Base-by-base conservation (phyloP, 2,888 invertebrate genomes). In the Neoscelio sp. region DNA sequence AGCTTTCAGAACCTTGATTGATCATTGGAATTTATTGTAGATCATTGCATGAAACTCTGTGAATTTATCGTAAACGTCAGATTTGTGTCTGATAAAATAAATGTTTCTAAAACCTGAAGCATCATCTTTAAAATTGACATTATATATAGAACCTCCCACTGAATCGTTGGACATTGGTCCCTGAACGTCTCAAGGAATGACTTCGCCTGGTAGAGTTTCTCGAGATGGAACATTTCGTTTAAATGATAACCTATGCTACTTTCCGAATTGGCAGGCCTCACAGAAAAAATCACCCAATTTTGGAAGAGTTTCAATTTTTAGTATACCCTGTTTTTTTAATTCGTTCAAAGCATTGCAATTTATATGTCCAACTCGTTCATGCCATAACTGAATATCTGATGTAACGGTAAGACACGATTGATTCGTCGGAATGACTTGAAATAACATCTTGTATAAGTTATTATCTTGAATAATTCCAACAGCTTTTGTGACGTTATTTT, bases 61-160 rank as follows among this genome's bases (percentile, higher is more conserved):
- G 18, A 80, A 77, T 2, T 18, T 15, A 0, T 80, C 80, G 2
- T 26, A 35, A 0, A 80, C 80, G 6, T 81, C 81, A 1, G 77
- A 58, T 46, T 82, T 83, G 2, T 81, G 60, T 23, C 28, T 67
- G 0, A 79, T 2, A 6, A 80, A 81, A 35, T 78, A 82, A 0
- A 80, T 71, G 5, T 10, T 1, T 3, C 73, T 13, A 13, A 46
- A 76, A 13, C 58, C 6, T 1, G 82, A 54, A 0, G 56, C 44
- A 10, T 77, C 78, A 54, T 82, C 80, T 8, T 54, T 75, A 30
- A 81, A 81, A 0, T 33, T 50, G 3, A 50, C 50, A 18, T 35
- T 35, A 12, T 20, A 54, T 8, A 4, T 35, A 1, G 33, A 17
- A 0, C 54, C 54, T 6, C 54, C 54, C 7, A 54, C 0, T 3